phyloP scores from a whole-genome alignment of 2,888 invertebrate genomes.

The Lasioglossum villosulum region DNA sequence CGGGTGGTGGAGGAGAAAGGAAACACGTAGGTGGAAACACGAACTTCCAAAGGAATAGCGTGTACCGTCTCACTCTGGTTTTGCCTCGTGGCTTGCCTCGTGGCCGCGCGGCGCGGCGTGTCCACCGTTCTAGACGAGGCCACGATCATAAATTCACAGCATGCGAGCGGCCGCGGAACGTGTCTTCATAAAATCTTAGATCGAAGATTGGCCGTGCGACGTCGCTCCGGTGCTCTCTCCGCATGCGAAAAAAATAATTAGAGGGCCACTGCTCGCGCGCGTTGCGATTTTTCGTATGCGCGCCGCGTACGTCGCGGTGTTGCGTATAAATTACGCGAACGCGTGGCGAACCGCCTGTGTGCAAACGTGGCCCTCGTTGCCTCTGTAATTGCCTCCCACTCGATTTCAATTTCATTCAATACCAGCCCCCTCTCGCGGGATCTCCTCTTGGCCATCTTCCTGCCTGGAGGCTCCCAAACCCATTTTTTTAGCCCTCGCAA shows the following conservation, averaged over 20 bases:
- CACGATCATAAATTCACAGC: conserved; percentile 76
- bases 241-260: conserved; percentile 70
- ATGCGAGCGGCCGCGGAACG: conserved; percentile 68
- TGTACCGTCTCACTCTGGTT: conserved; percentile 24
- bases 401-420: conserved; percentile 39
- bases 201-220: conserved; percentile 68
- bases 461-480: no score
- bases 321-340: conserved; percentile 56
- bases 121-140: conserved; percentile 61
- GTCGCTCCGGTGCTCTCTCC: conserved; percentile 32
- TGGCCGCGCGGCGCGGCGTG: conserved; percentile 26
- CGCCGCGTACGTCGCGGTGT: conserved; percentile 35
- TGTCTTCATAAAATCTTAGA: conserved; percentile 75
- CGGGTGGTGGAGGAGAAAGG: conserved; percentile 46
- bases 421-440: neutral
- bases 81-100: conserved; percentile 22
- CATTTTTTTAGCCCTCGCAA: neutral
- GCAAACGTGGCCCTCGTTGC: conserved; percentile 12
- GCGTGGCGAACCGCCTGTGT: conserved; percentile 6
- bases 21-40: conserved; percentile 72
- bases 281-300: conserved; percentile 32
- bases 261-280: conserved; percentile 12
- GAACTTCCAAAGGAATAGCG: conserved; percentile 65
- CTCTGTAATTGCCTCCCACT: conserved; percentile 43
- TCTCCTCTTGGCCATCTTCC: neutral